Evolutionary conservation across 1,140 invertebrate genomes (phyloP), one percentile per base, ranked within the genome.

Genomic region (Diorhabda sublineata): DNA sequence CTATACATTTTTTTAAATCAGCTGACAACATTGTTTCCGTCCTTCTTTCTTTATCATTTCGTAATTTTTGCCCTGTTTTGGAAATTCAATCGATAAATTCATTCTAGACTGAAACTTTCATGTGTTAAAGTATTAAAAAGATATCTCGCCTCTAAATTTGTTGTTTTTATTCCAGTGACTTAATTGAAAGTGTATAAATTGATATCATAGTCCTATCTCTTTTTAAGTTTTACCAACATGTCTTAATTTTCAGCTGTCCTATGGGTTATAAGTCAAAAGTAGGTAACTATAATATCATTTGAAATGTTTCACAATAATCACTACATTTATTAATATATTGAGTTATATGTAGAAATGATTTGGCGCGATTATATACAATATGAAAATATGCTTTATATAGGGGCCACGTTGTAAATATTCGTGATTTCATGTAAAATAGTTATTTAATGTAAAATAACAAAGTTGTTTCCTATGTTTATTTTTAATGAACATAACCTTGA

Each of bases 291-390:
- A 77, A 79, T 78, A 74, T 80, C n/a, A n/a, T 8, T 52, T 8
- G 6, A 8, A 8, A 8, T 52, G 47, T 52, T 52, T 52, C n/a
- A 8, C 6, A 3, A 8, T 8, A 2, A 8, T 52, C 6, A 52
- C n/a, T 3, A 52, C n/a, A 52, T 52, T 52, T 52, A 52, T 7
- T 52, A 52, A 52, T 8, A 52, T 52, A 8, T 6, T 52, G 3
- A 8, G 4, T 52, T 52, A 8, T 52, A 6, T 52, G 47, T 52
- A 80, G 82, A 78, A 80, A 80, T 79, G 80, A 79, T 84, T 86
- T 86, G 85, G 85, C 84, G 85, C 85, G 85, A 86, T 85, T 83
- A 84, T 84, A 52, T 83, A 85, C 84, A 84, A 85, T 83, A 52
- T n/a, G 6, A 78, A 80, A 80, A 79, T 73, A 42, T 59, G 58